Conservation (phyloP, 2,888 invertebrate species). For the Zygaena filipendulae region DNA sequence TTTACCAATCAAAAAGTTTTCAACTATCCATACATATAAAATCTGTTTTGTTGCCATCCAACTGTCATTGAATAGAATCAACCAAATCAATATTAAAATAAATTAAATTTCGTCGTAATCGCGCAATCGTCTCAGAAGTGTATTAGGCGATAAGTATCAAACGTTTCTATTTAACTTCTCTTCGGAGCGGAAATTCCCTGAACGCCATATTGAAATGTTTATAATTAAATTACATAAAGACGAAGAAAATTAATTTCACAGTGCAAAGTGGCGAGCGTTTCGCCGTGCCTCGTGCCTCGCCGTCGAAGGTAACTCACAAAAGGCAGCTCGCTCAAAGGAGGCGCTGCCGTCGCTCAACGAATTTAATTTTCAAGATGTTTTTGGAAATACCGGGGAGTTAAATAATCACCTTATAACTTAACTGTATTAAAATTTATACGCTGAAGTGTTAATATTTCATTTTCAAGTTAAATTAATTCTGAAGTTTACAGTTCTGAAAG, state of each 20-base stretch:
- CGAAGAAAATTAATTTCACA: constrained; percentile 69
- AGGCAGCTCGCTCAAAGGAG: constrained; percentile 50
- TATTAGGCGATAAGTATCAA: constrained; percentile 68
- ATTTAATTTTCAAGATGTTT: constrained; percentile 67
- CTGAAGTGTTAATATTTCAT: constrained; percentile 70
- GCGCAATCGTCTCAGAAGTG: constrained; percentile 62
- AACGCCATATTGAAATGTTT: constrained; percentile 69
- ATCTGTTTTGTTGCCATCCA: too few species aligned
- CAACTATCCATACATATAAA: too few species aligned
- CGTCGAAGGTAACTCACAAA: constrained; percentile 49
- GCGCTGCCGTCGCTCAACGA: constrained; percentile 45
- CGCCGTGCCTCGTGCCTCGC: constrained; percentile 30
- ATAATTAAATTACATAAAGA: constrained; percentile 70
- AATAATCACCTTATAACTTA: constrained; percentile 69
- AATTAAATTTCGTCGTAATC: constrained; percentile 52
- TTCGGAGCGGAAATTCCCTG: constrained; percentile 59
- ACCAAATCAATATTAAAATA: too few species aligned
- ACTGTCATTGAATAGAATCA: too few species aligned
- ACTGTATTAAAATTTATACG: constrained; percentile 67
- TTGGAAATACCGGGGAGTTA: constrained; percentile 61
- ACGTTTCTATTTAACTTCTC: constrained; percentile 68
- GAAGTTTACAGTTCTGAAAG: constrained; percentile 51
- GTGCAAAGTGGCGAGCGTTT: constrained; percentile 57
- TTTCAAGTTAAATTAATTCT: constrained; percentile 68
- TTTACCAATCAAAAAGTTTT: too few species aligned